Base-by-base conservation (phyloP, 2,113 vertebrate species). In the Phalacrocorax brasilianus region DNA sequence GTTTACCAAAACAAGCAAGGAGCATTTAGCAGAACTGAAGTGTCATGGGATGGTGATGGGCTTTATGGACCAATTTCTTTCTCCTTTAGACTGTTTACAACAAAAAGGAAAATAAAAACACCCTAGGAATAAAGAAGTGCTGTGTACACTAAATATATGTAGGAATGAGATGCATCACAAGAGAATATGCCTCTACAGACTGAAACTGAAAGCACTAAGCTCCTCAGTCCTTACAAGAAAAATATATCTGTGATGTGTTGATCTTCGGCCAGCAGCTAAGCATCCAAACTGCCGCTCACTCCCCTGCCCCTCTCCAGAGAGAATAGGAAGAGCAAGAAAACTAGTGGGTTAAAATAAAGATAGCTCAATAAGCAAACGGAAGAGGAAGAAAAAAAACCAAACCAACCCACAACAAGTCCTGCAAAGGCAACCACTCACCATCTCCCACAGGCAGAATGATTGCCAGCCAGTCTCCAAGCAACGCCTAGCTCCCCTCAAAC, bases 401-500 rank as follows among this genome's bases (percentile, higher is more conserved):
- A 81, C 1, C 13, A 76, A 65, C 13, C 16, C 15, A 61, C 12
- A 45, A 65, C n/a, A 68, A 59, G 11, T 15, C 35, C 44, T 61
- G 40, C 44, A 68, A 93, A 76, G 4, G 11, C 20, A 89, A 44
- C 22, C 7, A 45, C 11, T 67, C 45, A 67, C 5, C 22, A 26
- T 21, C 40, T 65, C 45, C 33, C 11, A 35, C 20, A 80, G 72
- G n/a, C 4, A 84, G 26, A 89, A 70, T 49, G 14, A 82, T 66
- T 8, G 42, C 18, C 22, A 81, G 28, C 11, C 45, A 70, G 30
- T 17, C 40, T 45, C 21, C 4, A 14, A n/a, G 14, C 35, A 70
- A 74, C 26, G 11, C 6, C 5, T 42, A 13, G 1, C 33, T 79
- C 11, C 14, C 5, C 8, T 3, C 6, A 52, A 12, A 15, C 0